Base-by-base conservation (phyloP, 2,797 vertebrate species). In the Cottoperca gobio region DNA sequence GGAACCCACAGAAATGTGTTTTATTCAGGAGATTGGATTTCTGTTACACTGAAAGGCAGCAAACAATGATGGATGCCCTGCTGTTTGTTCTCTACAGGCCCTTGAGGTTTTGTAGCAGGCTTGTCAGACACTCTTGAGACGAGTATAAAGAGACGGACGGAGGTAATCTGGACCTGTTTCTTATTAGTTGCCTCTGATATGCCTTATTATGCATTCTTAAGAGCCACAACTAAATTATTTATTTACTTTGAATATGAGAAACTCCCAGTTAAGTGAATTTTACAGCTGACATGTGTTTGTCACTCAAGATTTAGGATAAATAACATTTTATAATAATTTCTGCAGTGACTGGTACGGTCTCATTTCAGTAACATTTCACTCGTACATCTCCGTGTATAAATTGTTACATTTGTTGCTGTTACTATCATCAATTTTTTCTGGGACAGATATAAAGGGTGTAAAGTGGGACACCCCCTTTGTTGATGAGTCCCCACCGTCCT, bases 1-100 rank as follows among this genome's bases (percentile, higher is more conserved):
- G 70, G 26, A 73, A 77, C 65, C 70, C 70, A 33, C 42, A 79
- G 77, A 83, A 89, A 87, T 88, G 65, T 52, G 43, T 70, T 45
- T 72, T 65, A 82, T 63, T 82, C 60, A 57, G 50, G 62, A 82
- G 83, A 92, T 85, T 90, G 87, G 76, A 87, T 91, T 90, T 88
- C 85, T 76, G 80, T 85, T 85, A 50, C 81, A 55, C 50, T 67
- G 82, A 87, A 75, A 89, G 81, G 82, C 60, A 28, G 82, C 82
- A 91, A 92, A 92, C 87, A 85, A 86, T 91, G 91, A 93, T 87
- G 68, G 89, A 92, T 90, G 73, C 73, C 73, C 80, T 83, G 79
- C 65, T 70, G 82, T 59, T 86, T 79, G 59, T 24, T 71, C 74
- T 79, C 65, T 76, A 42, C 59, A 70, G 64, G 63, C 67, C 70